These are phyloP conservation scores for Spilosoma lubricipeda DNA, from an alignment of 2,888 invertebrate genomes.

Conservation along the genomic window DNA sequence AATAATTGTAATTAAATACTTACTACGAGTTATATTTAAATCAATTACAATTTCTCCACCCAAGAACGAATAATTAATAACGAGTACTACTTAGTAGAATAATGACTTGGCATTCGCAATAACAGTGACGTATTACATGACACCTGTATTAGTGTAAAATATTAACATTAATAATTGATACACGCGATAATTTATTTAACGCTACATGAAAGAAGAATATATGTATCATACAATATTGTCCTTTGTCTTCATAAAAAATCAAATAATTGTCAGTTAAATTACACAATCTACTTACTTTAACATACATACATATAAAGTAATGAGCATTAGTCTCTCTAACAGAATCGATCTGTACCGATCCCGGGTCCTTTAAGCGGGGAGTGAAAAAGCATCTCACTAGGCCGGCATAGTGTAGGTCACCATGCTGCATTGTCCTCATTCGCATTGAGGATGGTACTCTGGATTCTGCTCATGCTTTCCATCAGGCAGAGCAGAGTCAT, in stretches of 20 bases:
- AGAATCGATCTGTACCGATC: no score
- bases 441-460: no score
- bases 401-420: no score
- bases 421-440: no score
- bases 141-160: constrained; percentile 1
- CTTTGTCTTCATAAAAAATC: background rate
- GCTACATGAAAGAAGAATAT: background rate
- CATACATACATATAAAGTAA: no score
- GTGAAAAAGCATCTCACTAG: no score
- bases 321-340: no score
- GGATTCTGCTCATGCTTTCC: no score
- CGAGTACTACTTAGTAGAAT: background rate
- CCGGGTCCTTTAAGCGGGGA: no score
- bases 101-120: background rate
- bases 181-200: background rate
- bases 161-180: background rate
- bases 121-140: background rate
- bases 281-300: background rate
- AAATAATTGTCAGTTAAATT: background rate
- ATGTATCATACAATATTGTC: background rate
- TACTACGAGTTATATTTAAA: background rate
- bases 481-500: no score
- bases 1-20: background rate
- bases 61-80: background rate
- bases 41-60: background rate